These are phyloP conservation scores for Anticlea derivata DNA, from an alignment of 2,888 invertebrate genomes.

Conservation along the genomic window DNA sequence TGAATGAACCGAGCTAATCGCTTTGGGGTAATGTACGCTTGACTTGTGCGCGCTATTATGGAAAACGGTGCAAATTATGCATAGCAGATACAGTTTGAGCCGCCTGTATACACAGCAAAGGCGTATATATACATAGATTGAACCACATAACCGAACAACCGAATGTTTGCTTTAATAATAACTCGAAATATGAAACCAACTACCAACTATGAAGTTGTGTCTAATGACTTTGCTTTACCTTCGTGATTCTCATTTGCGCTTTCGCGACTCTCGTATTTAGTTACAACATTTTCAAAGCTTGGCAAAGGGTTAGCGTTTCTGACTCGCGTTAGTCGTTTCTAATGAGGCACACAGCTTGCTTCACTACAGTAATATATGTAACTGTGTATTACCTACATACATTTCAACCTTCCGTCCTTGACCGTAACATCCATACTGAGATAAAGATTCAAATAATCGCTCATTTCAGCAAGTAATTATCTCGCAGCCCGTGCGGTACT, in stretches of 20 bases:
- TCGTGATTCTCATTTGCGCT: slow-evolving; percentile 4
- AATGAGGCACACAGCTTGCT: slow-evolving; percentile 38
- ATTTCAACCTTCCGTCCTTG: not conserved
- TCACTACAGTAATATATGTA: not conserved
- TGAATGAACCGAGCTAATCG: slow-evolving; percentile 24
- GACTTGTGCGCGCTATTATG: slow-evolving; percentile 24
- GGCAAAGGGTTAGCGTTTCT: slow-evolving; percentile 29
- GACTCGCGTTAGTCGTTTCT: slow-evolving; percentile 35
- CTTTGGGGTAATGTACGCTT: slow-evolving; percentile 26
- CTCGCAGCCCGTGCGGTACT: not conserved
- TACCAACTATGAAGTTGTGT: not conserved
- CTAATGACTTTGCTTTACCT: slow-evolving; percentile 1
- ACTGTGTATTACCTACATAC: not conserved
- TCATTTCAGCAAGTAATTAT: not conserved
- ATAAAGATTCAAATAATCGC: not conserved
- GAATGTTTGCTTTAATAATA: not conserved
- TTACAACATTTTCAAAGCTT: slow-evolving; percentile 5
- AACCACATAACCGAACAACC: slow-evolving; percentile 1
- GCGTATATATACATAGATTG: slow-evolving; percentile 6
- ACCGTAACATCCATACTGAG: not conserved
- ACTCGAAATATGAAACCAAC: not conserved
- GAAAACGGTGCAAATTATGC: slow-evolving; percentile 24
- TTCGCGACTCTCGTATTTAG: slow-evolving; percentile 2
- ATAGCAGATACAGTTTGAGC: slow-evolving; percentile 18
- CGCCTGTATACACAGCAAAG: slow-evolving; percentile 3